Percentiles rank a stretch among this genome's conserved stretches.
Conservation (phyloP, 2,113 vertebrate species). For the Xyliphius kryptos region DNA sequence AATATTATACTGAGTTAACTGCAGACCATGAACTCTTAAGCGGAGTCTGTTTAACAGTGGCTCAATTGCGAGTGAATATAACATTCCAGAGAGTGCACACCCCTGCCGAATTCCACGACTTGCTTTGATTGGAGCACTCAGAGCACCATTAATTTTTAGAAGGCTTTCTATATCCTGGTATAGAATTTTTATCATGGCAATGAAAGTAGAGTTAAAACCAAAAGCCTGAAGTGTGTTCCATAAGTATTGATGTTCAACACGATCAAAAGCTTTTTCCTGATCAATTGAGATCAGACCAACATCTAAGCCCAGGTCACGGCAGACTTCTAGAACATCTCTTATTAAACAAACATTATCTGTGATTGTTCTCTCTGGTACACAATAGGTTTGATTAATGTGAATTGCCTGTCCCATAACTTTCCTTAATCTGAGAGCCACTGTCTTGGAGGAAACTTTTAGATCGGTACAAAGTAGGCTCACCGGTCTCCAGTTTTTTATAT, state of each 20-base stretch:
- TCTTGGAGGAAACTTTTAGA: neutral
- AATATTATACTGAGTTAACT: too few relatives aligned
- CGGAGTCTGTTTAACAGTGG: neutral
- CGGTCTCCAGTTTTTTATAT: conserved; percentile 18
- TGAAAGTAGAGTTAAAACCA: neutral
- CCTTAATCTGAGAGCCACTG: neutral
- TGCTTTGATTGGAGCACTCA: conserved; percentile 13
- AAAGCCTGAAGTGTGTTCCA: conserved; percentile 7
- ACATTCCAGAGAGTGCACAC: conserved; percentile 14
- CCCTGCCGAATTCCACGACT: neutral
- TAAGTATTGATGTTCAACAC: neutral
- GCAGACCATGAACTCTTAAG: neutral
- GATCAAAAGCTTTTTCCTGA: conserved; percentile 1
- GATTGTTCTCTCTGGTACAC: neutral
- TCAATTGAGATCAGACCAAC: neutral
- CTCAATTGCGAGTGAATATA: neutral
- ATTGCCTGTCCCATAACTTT: neutral
- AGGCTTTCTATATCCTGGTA: conserved; percentile 4
- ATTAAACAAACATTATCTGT: neutral
- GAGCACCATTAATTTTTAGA: conserved; percentile 1
- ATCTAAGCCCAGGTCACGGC: neutral
- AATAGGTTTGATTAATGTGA: neutral
- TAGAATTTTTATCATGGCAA: neutral
- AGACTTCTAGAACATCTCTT: neutral
- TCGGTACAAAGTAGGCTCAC: conserved; percentile 11